A percentile compares a stretch with the other conserved stretches of the same genome.
Evolutionary conservation across 2,113 vertebrate species (phyloP).

Genomic region (Archilochus colubris): DNA sequence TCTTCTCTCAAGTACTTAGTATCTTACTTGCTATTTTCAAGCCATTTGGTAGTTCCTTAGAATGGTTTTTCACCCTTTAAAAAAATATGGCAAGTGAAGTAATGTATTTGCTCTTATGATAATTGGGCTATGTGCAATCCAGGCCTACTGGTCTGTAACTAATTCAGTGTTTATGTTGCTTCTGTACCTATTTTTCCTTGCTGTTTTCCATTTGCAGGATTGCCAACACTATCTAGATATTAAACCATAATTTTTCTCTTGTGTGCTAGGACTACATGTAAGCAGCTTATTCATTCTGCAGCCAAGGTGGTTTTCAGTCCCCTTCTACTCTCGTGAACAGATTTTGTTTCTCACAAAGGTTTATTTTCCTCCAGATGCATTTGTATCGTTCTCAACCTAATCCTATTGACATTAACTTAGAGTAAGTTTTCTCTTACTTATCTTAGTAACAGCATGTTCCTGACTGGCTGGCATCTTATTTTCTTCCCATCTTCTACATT

Average conservation of each 20-base stretch:
- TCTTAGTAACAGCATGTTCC: slow-evolving; percentile 24
- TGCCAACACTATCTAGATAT: not conserved
- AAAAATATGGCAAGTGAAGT: not conserved
- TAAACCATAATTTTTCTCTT: not conserved
- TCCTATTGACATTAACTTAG: slow-evolving; percentile 31
- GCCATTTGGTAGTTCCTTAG: not conserved
- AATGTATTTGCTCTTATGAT: not conserved
- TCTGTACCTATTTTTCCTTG: not conserved
- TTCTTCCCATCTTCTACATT: not conserved
- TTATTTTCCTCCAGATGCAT: slow-evolving; percentile 11
- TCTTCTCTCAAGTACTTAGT: not conserved
- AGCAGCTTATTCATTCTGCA: not conserved
- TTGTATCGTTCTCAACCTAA: not conserved
- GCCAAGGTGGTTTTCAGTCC: not conserved
- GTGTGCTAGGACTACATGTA: not conserved
- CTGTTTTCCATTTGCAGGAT: not conserved
- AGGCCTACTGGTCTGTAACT: not conserved
- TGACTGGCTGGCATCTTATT: slow-evolving; percentile 23
- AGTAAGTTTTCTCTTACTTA: slow-evolving; percentile 40
- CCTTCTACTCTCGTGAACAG: not conserved
- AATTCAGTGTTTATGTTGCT: not conserved
- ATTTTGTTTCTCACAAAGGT: not conserved
- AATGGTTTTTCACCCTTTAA: not conserved
- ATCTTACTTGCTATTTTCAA: not conserved
- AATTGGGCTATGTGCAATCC: not conserved